Percentiles rank a stretch among this genome's conserved stretches.
Conservation (phyloP, 2,888 invertebrate species). For the Aphrophora alni region DNA sequence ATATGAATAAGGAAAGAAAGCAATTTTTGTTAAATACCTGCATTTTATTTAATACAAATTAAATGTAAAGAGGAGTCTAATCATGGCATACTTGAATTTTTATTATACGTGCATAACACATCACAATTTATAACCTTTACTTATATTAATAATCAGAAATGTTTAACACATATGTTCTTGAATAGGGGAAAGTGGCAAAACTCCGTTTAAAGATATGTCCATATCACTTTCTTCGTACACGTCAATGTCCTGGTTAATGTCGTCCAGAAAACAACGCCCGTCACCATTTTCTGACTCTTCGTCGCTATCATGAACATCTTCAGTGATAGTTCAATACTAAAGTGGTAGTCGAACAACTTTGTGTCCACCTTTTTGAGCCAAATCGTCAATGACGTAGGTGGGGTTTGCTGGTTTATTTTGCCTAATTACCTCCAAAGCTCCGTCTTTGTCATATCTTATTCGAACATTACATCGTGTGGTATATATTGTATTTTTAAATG, state of each 20-base stretch:
- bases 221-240: slow-evolving; percentile 11
- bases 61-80: too few species aligned
- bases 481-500: too few species aligned
- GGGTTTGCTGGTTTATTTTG: neutral
- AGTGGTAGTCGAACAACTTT: slow-evolving; percentile 40
- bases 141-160: slow-evolving; percentile 11
- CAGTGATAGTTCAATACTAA: slow-evolving; percentile 37
- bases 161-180: slow-evolving; percentile 4
- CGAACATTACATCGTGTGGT: neutral
- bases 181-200: slow-evolving; percentile 10
- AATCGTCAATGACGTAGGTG: slow-evolving; percentile 36
- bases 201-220: neutral
- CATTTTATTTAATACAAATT: neutral
- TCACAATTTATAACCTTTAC: neutral
- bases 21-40: too few species aligned
- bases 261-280: neutral
- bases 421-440: neutral
- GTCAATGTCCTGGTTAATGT: slow-evolving; percentile 15
- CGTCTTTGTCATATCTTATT: too few species aligned
- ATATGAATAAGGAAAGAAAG: too few species aligned
- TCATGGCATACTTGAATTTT: neutral
- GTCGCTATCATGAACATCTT: slow-evolving; percentile 6
- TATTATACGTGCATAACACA: too few species aligned
- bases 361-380: slow-evolving; percentile 33
- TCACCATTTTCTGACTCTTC: slow-evolving; percentile 14